Conservation (phyloP, 2,113 vertebrate genomes). For the Poeciliopsis prolifica region DNA sequence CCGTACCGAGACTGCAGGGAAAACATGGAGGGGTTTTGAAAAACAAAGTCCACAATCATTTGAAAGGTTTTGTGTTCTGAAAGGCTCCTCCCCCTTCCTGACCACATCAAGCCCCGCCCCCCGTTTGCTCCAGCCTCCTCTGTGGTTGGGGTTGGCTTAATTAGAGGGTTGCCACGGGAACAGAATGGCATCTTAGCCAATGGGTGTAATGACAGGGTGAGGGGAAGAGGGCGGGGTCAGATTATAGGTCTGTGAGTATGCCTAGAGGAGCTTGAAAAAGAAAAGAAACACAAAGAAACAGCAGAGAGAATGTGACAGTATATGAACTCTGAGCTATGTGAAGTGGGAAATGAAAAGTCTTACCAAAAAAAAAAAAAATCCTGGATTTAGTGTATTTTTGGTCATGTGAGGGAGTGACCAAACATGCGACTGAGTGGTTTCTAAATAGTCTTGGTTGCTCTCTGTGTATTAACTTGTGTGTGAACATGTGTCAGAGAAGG, state of each 20-base stretch:
- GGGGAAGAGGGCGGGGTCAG: conserved; percentile 79
- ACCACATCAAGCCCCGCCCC: conserved; percentile 59
- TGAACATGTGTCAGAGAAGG: conserved; percentile 47
- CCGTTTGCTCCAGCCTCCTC: conserved; percentile 35
- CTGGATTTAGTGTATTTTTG: neutral
- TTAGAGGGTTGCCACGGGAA: conserved; percentile 82
- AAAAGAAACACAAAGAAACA: conserved; percentile 44
- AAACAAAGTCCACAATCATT: conserved; percentile 66
- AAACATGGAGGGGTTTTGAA: conserved; percentile 58
- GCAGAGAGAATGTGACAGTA: conserved; percentile 39
- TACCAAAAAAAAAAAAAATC: neutral
- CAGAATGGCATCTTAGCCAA: conserved; percentile 76
- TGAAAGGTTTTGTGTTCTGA: conserved; percentile 47
- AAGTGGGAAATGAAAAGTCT: conserved; percentile 12
- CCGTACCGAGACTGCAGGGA: conserved; percentile 53
- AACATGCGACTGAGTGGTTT: conserved; percentile 43
- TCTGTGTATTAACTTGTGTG: conserved; percentile 15
- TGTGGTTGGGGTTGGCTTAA: conserved; percentile 74
- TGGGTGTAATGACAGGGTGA: conserved; percentile 81
- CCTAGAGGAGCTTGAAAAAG: conserved; percentile 67
- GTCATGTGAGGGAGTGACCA: conserved; percentile 33
- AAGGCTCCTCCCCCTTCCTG: conserved; percentile 52
- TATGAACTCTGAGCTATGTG: conserved; percentile 45
- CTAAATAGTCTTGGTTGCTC: conserved; percentile 37
- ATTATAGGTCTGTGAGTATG: conserved; percentile 75